phyloP scores from a whole-genome alignment of 2,888 invertebrate genomes.

The Apotomis betuletana region DNA sequence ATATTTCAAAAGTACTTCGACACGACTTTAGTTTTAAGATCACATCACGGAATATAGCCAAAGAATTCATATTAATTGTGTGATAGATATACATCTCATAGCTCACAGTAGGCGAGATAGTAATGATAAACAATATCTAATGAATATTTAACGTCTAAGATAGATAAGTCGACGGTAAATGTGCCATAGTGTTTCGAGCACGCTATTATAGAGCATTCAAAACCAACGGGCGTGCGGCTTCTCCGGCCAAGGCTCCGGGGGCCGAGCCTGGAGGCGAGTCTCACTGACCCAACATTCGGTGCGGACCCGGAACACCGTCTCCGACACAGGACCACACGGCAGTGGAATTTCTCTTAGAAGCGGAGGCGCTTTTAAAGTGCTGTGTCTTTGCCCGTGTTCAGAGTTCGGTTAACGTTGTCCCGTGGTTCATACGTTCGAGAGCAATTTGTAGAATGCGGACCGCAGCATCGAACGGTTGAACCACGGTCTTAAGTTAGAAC shows the following conservation, averaged over 20 bases:
- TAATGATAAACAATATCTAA: slow-evolving; percentile 37
- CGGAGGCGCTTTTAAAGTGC: slow-evolving; percentile 2
- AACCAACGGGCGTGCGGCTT: slow-evolving; percentile 25
- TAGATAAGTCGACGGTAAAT: slow-evolving; percentile 38
- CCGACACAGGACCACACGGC: slow-evolving; percentile 27
- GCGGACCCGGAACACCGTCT: slow-evolving; percentile 4
- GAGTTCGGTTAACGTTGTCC: slow-evolving; percentile 4
- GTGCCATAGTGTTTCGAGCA: slow-evolving; percentile 41
- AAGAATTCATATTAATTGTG: slow-evolving; percentile 39
- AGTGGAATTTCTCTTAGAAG: slow-evolving; percentile 3
- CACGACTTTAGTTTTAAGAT: slow-evolving; percentile 41
- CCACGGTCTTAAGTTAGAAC: slow-evolving; percentile 22
- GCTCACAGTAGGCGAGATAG: slow-evolving; percentile 36
- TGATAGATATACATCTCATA: slow-evolving; percentile 42
- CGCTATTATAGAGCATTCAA: slow-evolving; percentile 14
- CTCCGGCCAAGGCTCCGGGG: background rate
- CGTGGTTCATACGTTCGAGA: slow-evolving; percentile 28
- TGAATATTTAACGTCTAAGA: slow-evolving; percentile 23
- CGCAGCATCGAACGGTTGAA: slow-evolving; percentile 14
- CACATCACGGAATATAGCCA: slow-evolving; percentile 42
- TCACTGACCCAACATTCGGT: slow-evolving; percentile 8
- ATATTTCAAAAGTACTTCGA: slow-evolving; percentile 41
- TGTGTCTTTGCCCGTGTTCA: slow-evolving; percentile 15
- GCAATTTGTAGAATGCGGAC: slow-evolving; percentile 8
- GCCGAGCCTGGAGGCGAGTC: slow-evolving; percentile 11